Evolutionary conservation across 2,113 vertebrate genomes (phyloP).

Genomic region (Phasianus colchicus): DNA sequence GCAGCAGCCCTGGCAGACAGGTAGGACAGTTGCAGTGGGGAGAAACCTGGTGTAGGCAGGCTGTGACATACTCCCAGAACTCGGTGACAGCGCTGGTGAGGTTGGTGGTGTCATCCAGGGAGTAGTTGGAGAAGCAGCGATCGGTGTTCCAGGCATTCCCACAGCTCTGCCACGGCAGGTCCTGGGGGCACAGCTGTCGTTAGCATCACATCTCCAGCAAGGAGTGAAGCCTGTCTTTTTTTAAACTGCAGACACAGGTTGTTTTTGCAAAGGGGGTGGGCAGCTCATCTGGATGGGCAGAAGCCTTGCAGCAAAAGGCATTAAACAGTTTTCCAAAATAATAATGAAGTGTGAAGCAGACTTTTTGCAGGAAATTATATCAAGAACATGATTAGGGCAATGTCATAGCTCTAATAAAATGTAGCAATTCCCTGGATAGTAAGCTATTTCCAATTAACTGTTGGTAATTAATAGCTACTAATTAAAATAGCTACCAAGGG

Average conservation of each 20-base stretch:
- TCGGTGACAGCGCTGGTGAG: constrained; percentile 90
- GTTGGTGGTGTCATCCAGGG: constrained; percentile 88
- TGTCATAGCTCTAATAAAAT: neutral
- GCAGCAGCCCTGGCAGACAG: fast-evolving
- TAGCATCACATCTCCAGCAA: fast-evolving
- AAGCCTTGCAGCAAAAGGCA: neutral
- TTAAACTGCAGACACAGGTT: neutral
- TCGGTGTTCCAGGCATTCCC: constrained; percentile 90
- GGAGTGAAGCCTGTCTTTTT: neutral
- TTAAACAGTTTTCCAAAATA: neutral
- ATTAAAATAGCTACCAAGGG: neutral
- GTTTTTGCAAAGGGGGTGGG: neutral
- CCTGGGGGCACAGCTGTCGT: constrained; percentile 64
- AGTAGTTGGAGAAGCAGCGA: constrained; percentile 90
- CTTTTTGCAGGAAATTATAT: neutral
- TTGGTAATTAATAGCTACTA: constrained; percentile 34
- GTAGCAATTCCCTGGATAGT: neutral
- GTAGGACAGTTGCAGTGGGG: fast-evolving
- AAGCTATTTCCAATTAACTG: constrained; percentile 23
- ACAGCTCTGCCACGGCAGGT: constrained; percentile 90
- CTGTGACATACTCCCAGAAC: constrained; percentile 90
- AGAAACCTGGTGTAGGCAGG: constrained; percentile 52
- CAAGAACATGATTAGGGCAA: neutral
- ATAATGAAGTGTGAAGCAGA: neutral
- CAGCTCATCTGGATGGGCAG: neutral